Percentiles rank a stretch among this genome's conserved stretches.
phyloP scores from a whole-genome alignment of 2,113 vertebrate genomes.

The Archilochus colubris region DNA sequence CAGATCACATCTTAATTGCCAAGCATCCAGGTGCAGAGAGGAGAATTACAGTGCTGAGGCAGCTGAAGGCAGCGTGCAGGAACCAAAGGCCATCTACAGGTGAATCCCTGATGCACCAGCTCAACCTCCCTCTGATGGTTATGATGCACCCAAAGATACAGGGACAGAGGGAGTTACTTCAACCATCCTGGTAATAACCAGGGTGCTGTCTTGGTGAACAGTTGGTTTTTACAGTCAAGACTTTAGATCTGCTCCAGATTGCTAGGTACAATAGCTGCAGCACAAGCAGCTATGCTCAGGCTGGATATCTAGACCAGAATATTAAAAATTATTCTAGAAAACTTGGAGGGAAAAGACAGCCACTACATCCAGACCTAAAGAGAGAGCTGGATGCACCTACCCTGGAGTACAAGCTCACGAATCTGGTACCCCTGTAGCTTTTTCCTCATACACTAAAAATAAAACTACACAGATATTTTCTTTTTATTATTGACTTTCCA shows the following conservation, averaged over 20 bases:
- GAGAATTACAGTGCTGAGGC: not conserved
- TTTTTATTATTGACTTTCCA: not conserved
- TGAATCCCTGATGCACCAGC: fast-evolving
- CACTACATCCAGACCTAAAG: not conserved
- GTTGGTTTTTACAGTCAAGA: fast-evolving
- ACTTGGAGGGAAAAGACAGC: not conserved
- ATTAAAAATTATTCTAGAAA: not conserved
- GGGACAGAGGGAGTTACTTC: not conserved
- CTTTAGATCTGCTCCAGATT: fast-evolving
- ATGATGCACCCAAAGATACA: not conserved
- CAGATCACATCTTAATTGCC: not conserved
- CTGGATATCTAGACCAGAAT: not conserved
- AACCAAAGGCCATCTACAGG: fast-evolving
- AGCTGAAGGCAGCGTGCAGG: fast-evolving
- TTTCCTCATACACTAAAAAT: not conserved
- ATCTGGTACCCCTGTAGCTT: not conserved
- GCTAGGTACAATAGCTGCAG: not conserved
- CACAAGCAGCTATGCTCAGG: not conserved
- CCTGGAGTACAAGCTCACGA: not conserved
- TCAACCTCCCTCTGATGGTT: not conserved
- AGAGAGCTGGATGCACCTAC: not conserved
- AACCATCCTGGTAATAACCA: not conserved
- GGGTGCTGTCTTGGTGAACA: not conserved
- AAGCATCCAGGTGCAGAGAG: not conserved
- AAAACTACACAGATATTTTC: not conserved